Evolutionary conservation across 2,113 vertebrate genomes (phyloP), one percentile per base, ranked within the genome.

Genomic region (Notechis scutatus): DNA sequence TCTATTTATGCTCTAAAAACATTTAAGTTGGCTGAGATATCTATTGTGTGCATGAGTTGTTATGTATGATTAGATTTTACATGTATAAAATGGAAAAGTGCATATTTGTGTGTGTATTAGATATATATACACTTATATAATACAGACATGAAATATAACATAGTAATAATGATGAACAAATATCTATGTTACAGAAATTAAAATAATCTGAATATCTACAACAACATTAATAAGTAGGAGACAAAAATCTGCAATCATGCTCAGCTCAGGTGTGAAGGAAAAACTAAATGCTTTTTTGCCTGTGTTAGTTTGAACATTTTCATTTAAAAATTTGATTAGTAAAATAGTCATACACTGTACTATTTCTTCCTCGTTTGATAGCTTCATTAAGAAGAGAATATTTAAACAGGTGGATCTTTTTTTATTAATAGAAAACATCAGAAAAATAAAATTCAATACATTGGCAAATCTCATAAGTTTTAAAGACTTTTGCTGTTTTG

Each of bases 391-490:
- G 45, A 81, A 81, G 39, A 81, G 45, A 88, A 54, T 88, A 26
- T 64, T 88, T 88, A 92, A 52, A 20, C 3, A 61, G 45, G 14
- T 7, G 88, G 56, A 12, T 92, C 88, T 89, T 57, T 56, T 29
- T 90, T 92, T 88, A 89, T 90, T 59, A 85, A 90, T 92, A 69
- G n/a, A 89, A 57, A 10, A 50, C 52, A 57, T 55, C 56, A 55
- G 50, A 59, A 74, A 86, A 29, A 90, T n/a, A 92, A 89, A 29
- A 50, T 89, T 85, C 20, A 85, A 54, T 50, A 50, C 29, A 34
- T 26, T 85, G 92, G 26, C 52, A 85, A 34, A 45, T 90, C 64
- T 90, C 54, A 85, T 5, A 21, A 24, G 15, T 85, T 89, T 57
- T 57, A 89, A 88, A 29, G 39, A n/a, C 7, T 89, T 89, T 50